Base-by-base conservation (phyloP, 2,797 vertebrate species). In the Phylloscopus collybita region DNA sequence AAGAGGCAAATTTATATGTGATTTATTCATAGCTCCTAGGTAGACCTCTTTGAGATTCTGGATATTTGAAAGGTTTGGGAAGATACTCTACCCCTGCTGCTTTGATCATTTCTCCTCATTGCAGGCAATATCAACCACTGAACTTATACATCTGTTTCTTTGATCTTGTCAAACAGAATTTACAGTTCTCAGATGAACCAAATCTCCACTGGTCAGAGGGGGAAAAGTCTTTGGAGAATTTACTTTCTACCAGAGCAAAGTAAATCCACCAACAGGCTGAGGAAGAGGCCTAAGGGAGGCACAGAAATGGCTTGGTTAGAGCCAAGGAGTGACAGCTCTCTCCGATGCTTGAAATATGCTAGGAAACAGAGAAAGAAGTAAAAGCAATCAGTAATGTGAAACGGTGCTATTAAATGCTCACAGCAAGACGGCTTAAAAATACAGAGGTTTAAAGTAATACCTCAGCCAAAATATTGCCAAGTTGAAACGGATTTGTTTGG, bases 91-190 rank as follows among this genome's bases (percentile, higher is more conserved):
- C 87, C 80, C 91, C 93, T 82, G 95, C 73, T 93, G 95, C 97
- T 98, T 98, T 98, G 97, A 98, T 98, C 97, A 94, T 96, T 95
- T 96, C 91, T 95, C 93, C 95, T 97, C 96, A 92, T 97, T 86
- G 95, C 64, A 75, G 95, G 96, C 84, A 4, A 73, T 96, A 96
- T 85, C 97, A 96, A 93, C 97, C 94, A 80, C 96, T 88, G 95
- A 96, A 97, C 96, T 97, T 95, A 96, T 80, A 96, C 95, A 97
- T 97, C 94, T 96, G 94, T 96, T 97, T 96, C 97, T 98, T 98
- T 98, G 98, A 98, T 98, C 97, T 97, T 97, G 97, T 98, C 96
- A 97, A 97, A 98, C 96, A 97, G 97, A 98, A 98, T 98, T 98
- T 98, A 98, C 95, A 97, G 98, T 92, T 96, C 94, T 93, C 78